Base-by-base conservation (phyloP, 23 tunicate genomes). In the Clavelina lepadiformis region DNA sequence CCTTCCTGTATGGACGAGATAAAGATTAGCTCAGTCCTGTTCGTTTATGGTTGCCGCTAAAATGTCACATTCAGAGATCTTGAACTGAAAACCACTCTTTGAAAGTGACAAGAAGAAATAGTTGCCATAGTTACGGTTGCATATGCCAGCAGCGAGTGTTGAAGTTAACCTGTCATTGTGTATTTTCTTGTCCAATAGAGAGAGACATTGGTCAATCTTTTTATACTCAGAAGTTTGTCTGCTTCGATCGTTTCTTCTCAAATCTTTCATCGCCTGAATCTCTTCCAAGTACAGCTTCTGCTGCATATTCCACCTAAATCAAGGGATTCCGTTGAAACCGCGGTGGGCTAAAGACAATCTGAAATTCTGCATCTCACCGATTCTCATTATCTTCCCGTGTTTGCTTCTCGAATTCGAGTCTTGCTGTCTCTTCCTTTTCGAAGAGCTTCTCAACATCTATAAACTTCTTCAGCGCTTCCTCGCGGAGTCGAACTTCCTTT, bases 391-490 rank as follows among this genome's bases (percentile, higher is more conserved):
- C 96, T 53, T 87, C 86, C 23, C 87, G 73, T 5, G 80, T 22
- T 38, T 74, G 77, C 29, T 73, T 79, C 46, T 87, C 96, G 61
- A 87, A 87, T 15, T 73, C 65, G 34, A 74, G 33, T 61, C 96
- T 38, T 0, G 70, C 57, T 20, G 44, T 56, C 68, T 79, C 96
- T 51, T 87, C 96, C 53, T 72, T 59, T 51, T 87, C 87, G 26
- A 79, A 33, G 61, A 79, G 53, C 68, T 79, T 87, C 67, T 87
- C 96, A 8, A 80, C 72, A 21, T 87, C 86, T 35, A 79, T 58
- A 61, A 87, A 87, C 51, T 87, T 87, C 58, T 59, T 77, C 18
- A 87, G 25, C 6, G 87, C 86, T 46, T 87, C 96, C 59, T 87
- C 96, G 5, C 96, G 77, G 28, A 87, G 58, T 5, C 82, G 69